Evolutionary conservation across 2,113 vertebrate species (phyloP), one percentile per base, ranked within the genome.

Genomic region (Aviceda subcristata): DNA sequence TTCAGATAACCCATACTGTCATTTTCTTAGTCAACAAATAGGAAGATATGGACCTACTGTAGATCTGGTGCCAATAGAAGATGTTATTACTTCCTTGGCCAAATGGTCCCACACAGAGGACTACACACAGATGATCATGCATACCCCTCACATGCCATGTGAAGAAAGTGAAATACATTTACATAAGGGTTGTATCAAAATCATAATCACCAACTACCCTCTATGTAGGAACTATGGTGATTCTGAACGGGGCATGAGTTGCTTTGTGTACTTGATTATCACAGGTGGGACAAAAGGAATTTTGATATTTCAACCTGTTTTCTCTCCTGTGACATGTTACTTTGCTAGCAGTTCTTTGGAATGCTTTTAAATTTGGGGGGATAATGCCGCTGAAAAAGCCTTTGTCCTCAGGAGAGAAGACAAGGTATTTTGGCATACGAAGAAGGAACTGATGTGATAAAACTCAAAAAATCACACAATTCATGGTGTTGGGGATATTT

Each of bases 61-160:
- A 73, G 23, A 26, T 39, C 5, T 30, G 1, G 5, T 60, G 19
- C 22, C 22, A 56, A 32, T 2, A 75, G 23, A 60, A 30, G 10
- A 29, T 38, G 23, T 21, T 34, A 71, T 3, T n/a, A 5, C 7
- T 84, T 88, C 5, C 29, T 78, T 0, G 0, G 14, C 7, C 10
- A 38, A 60, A 48, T 21, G 5, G 10, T 30, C 14, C 30, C 20
- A 14, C 7, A 29, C 11, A 59, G 62, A 55, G 13, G 11, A 32
- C 10, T 41, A 7, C 20, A n/a, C 2, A 9, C 21, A 82, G 19
- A 20, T 24, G 34, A 30, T 34, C 50, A 21, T 30, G 7, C 3
- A 13, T 4, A 27, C 1, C 23, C 11, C 8, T 77, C 6, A 39
- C 22, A 36, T 19, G 7, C 7, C 8, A 53, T 0, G 0, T 22